phyloP scores from a whole-genome alignment of 2,113 vertebrate species.

The Ramphastos sulfuratus region DNA sequence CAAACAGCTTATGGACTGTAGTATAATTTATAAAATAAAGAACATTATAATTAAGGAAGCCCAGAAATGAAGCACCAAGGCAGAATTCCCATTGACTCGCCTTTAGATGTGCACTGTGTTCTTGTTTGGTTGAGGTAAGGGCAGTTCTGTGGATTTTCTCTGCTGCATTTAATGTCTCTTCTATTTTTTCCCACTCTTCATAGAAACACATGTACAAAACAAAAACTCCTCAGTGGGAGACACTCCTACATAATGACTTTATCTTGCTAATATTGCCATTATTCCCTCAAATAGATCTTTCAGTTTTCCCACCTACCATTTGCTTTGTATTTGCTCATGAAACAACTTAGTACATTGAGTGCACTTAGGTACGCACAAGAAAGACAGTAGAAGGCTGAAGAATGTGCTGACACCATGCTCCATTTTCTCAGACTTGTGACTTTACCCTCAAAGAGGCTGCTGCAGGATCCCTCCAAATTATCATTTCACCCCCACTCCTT shows the following conservation, averaged over 20 bases:
- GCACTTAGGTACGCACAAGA: neutral
- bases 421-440: slow-evolving; percentile 13
- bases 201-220: neutral
- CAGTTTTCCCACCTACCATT: neutral
- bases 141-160: neutral
- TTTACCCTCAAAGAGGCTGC: neutral
- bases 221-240: neutral
- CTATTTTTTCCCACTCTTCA: neutral
- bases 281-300: neutral
- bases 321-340: slow-evolving; percentile 7
- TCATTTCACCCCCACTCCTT: neutral
- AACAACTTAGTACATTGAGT: neutral
- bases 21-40: neutral
- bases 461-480: neutral
- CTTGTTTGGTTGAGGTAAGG: neutral
- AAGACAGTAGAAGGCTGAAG: neutral
- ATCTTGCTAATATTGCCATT: neutral
- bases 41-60: neutral
- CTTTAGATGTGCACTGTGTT: neutral
- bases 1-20: neutral
- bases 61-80: neutral
- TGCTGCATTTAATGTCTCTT: neutral
- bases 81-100: neutral
- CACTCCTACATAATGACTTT: neutral
- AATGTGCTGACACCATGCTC: neutral